phyloP scores from a whole-genome alignment of 2,797 vertebrate species.

The Sebastes hubbsi region DNA sequence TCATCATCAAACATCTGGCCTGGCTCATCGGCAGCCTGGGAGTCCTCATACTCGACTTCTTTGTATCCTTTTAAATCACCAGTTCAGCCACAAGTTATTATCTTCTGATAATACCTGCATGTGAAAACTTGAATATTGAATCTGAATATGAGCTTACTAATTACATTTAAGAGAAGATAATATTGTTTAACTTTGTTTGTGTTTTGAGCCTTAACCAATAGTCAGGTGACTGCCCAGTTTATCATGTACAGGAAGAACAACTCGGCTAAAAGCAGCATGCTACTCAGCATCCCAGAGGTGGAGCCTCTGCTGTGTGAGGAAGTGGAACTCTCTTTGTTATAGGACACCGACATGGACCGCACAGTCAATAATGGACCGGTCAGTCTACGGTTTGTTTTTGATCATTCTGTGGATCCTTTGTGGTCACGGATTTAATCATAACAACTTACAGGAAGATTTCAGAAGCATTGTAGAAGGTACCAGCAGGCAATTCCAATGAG shows the following conservation, averaged over 20 bases:
- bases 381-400: not conserved
- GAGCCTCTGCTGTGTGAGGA: slow-evolving; percentile 74
- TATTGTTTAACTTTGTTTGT: not conserved
- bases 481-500: not conserved
- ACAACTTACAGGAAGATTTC: not conserved
- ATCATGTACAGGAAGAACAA: slow-evolving; percentile 67
- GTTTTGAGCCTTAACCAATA: slow-evolving; percentile 49
- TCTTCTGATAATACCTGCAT: not conserved
- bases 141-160: not conserved
- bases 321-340: slow-evolving; percentile 47
- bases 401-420: not conserved
- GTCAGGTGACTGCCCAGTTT: slow-evolving; percentile 76
- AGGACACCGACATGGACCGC: slow-evolving; percentile 9
- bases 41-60: slow-evolving; percentile 78
- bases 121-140: not conserved
- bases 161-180: not conserved
- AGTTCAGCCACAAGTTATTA: not conserved
- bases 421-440: not conserved
- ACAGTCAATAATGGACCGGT: not conserved
- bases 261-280: not conserved
- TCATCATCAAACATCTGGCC: slow-evolving; percentile 78
- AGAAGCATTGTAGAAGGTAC: not conserved
- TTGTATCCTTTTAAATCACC: slow-evolving; percentile 76
- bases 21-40: slow-evolving; percentile 83
- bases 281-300: slow-evolving; percentile 63